Conservation (phyloP, 2,888 invertebrate genomes). For the Troides aeacus region DNA sequence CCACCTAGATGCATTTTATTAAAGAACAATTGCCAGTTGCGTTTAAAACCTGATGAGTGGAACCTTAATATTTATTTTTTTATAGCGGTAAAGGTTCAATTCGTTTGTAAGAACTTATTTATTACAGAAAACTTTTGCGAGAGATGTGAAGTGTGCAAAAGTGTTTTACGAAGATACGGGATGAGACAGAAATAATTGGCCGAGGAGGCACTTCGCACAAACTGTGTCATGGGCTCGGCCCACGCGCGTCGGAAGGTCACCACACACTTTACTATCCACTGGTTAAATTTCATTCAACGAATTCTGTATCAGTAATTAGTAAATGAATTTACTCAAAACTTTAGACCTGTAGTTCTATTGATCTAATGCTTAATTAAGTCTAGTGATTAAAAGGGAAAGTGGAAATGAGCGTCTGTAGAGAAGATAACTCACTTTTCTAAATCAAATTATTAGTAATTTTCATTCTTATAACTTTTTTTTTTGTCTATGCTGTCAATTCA, state of each 20-base stretch:
- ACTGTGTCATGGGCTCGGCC: slow-evolving; percentile 78
- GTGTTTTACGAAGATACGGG: slow-evolving; percentile 33
- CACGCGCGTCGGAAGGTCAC: slow-evolving; percentile 71
- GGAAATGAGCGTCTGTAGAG: too few relatives aligned
- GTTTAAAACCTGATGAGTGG: background rate
- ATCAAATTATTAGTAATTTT: background rate
- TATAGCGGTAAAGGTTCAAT: background rate
- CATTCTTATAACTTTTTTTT: background rate
- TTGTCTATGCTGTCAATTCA: background rate
- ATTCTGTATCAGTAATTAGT: background rate
- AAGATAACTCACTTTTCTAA: background rate
- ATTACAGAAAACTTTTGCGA: background rate
- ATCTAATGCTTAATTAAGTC: background rate
- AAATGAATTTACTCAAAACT: background rate
- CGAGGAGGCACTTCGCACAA: slow-evolving; percentile 60
- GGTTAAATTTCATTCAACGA: slow-evolving; percentile 24
- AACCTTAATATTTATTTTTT: background rate
- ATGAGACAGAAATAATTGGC: slow-evolving; percentile 69
- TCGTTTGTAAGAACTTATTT: background rate
- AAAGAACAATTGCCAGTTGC: slow-evolving; percentile 9
- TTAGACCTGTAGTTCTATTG: background rate
- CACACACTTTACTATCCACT: slow-evolving; percentile 52
- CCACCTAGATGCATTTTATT: slow-evolving; percentile 23
- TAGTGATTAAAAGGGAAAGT: too few relatives aligned
- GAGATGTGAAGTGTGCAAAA: background rate